phyloP scores from a whole-genome alignment of 2,113 vertebrate species.

The Archocentrus centrarchus region DNA sequence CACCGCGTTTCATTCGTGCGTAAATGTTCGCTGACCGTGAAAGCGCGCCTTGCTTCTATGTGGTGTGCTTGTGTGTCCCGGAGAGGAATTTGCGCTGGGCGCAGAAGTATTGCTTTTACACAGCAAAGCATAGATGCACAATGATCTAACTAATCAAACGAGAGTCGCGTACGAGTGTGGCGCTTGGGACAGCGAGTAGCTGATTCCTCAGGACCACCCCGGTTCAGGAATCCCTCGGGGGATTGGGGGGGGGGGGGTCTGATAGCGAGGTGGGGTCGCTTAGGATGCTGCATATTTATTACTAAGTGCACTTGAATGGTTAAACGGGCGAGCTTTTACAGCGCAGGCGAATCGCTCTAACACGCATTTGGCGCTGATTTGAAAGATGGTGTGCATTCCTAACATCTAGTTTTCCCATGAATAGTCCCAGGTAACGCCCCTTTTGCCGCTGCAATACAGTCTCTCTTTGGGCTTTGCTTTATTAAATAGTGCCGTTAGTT shows the following conservation, averaged over 20 bases:
- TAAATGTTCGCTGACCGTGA: slow-evolving; percentile 71
- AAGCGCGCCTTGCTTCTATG: slow-evolving; percentile 29
- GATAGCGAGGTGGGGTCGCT: neutral
- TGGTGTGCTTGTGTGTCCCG: slow-evolving; percentile 46
- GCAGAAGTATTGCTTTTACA: slow-evolving; percentile 38
- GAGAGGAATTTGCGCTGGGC: slow-evolving; percentile 51
- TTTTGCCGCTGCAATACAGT: slow-evolving; percentile 16
- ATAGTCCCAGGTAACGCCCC: slow-evolving; percentile 27
- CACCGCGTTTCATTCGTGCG: slow-evolving; percentile 64
- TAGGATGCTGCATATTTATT: slow-evolving; percentile 33
- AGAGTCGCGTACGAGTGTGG: neutral
- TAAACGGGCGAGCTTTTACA: neutral
- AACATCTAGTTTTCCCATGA: slow-evolving; percentile 35
- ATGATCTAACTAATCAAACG: slow-evolving; percentile 46
- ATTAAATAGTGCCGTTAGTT: neutral
- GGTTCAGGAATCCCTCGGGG: slow-evolving; percentile 17
- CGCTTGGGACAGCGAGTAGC: slow-evolving; percentile 23
- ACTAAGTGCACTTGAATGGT: neutral
- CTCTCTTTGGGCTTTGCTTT: neutral
- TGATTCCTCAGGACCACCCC: slow-evolving; percentile 51
- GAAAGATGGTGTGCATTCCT: neutral
- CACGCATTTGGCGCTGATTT: slow-evolving; percentile 8
- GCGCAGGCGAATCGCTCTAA: neutral
- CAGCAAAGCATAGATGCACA: slow-evolving; percentile 25
- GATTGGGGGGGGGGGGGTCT: neutral